Evolutionary conservation across 1,140 invertebrate genomes (phyloP).

Genomic region (Steinernema khuongi): DNA sequence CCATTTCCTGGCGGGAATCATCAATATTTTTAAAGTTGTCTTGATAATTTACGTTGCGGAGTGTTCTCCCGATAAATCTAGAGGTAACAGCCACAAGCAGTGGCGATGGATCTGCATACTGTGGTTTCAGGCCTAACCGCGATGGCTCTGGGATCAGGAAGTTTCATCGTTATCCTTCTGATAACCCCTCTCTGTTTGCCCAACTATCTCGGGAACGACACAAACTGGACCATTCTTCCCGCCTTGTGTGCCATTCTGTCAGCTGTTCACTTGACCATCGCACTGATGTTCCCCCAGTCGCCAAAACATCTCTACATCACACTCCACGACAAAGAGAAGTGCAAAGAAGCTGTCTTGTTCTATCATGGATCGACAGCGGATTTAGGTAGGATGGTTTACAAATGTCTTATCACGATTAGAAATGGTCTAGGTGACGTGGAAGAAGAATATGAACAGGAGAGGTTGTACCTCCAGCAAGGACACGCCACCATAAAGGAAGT

Average conservation of each 20-base stretch:
- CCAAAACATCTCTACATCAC: constrained; percentile 47
- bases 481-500: constrained; percentile 28
- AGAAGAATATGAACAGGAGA: constrained; percentile 32
- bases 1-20: constrained; percentile 43
- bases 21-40: constrained; percentile 39
- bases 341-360: constrained; percentile 24
- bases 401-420: not conserved
- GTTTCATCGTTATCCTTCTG: constrained; percentile 30
- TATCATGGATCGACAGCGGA: constrained; percentile 28
- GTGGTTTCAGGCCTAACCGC: constrained; percentile 33
- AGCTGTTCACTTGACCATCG: constrained; percentile 30
- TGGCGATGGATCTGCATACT: not conserved
- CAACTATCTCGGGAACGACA: constrained; percentile 34
- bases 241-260: constrained; percentile 35
- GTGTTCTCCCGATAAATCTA: constrained; percentile 37
- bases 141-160: constrained; percentile 41
- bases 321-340: constrained; percentile 23
- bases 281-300: constrained; percentile 38
- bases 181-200: constrained; percentile 41
- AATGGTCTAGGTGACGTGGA: not conserved
- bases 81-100: constrained; percentile 27
- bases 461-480: constrained; percentile 12
- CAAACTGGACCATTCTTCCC: constrained; percentile 40
- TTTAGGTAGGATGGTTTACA: constrained; percentile 9
- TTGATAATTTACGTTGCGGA: constrained; percentile 47